Conservation (phyloP, 2,113 vertebrate species). For the Gallinago jamesoni region DNA sequence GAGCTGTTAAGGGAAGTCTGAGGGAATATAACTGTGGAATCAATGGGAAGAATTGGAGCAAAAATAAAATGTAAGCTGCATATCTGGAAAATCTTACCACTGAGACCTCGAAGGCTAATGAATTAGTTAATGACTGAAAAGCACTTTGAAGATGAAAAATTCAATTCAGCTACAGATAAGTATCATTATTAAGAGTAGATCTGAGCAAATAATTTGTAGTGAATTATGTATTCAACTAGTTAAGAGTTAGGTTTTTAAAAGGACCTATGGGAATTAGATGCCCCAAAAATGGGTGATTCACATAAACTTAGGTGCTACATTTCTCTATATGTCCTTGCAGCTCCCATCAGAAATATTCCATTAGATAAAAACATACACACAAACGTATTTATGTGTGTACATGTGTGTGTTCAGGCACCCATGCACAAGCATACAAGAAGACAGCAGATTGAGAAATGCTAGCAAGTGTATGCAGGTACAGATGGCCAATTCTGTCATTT, state of each 20-base stretch:
- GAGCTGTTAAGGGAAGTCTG: neutral
- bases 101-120: neutral
- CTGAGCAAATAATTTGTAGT: constrained; percentile 19
- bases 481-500: neutral
- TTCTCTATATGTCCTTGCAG: neutral
- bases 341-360: neutral
- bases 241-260: constrained; percentile 2
- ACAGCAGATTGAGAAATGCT: neutral
- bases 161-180: neutral
- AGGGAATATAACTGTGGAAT: neutral
- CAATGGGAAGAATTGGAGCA: neutral
- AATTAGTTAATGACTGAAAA: neutral
- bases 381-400: accelerated
- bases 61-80: neutral
- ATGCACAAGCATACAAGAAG: neutral
- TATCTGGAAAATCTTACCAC: neutral
- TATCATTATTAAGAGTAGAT: neutral
- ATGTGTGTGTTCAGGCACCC: neutral
- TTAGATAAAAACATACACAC: neutral
- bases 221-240: neutral
- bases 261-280: neutral
- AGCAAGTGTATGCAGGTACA: accelerated
- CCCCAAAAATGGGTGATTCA: neutral
- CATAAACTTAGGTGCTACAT: neutral
- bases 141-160: constrained; percentile 42